phyloP scores from a whole-genome alignment of 2,113 vertebrate species.

The Cervus canadensis region DNA sequence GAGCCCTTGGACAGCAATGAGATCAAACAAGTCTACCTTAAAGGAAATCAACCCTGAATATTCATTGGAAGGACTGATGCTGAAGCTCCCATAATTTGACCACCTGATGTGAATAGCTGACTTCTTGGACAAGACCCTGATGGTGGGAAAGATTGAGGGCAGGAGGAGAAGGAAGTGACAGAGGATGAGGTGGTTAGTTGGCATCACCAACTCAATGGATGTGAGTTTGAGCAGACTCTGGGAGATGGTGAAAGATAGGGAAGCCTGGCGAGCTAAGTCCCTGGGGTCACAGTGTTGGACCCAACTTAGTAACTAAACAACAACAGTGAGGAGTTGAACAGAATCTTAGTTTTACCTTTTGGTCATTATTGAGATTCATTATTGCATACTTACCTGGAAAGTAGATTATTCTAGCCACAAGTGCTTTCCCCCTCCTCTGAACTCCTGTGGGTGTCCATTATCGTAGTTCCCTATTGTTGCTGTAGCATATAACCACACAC shows the following conservation, averaged over 20 bases:
- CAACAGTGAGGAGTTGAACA: background rate
- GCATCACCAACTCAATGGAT: background rate
- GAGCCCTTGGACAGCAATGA: background rate
- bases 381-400: background rate
- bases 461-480: background rate
- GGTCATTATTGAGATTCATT: background rate
- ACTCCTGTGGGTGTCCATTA: background rate
- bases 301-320: background rate
- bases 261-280: background rate
- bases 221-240: background rate
- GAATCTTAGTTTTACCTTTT: background rate
- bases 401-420: background rate
- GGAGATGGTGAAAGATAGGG: background rate
- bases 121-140: background rate
- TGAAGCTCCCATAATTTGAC: background rate
- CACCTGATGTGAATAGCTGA: background rate
- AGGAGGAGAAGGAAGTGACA: background rate
- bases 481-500: background rate
- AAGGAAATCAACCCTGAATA: background rate
- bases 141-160: background rate
- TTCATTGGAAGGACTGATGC: background rate
- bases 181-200: background rate
- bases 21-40: background rate
- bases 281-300: background rate
- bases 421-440: background rate